These are phyloP conservation scores for Orchesella flavescens DNA, from an alignment of 2,888 invertebrate species.

Conservation along the genomic window DNA sequence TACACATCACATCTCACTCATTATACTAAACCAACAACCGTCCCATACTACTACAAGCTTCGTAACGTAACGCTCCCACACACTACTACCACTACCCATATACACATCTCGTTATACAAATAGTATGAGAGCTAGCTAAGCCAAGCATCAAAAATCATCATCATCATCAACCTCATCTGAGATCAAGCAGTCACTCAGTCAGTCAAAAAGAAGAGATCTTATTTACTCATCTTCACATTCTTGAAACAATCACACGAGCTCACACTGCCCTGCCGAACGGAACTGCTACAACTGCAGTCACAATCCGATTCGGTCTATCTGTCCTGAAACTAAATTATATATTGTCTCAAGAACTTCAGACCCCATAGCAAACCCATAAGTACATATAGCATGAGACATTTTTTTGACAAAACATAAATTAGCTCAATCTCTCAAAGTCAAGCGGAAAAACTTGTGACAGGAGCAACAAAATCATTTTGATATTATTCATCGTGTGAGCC, in stretches of 20 bases:
- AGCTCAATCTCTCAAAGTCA: conserved; percentile 47
- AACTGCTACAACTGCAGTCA: conserved; percentile 3
- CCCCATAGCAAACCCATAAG: neutral
- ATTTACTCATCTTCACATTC: conserved; percentile 67
- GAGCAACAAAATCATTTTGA: neutral
- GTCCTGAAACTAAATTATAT: conserved; percentile 9
- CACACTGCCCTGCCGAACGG: conserved; percentile 44
- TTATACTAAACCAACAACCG: conserved; percentile 58
- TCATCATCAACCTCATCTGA: conserved; percentile 61
- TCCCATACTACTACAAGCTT: conserved; percentile 41
- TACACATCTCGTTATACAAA: conserved; percentile 44
- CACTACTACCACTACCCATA: conserved; percentile 45
- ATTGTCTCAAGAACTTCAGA: neutral
- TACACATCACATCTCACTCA: conserved; percentile 62
- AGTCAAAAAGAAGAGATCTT: conserved; percentile 67
- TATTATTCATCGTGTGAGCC: neutral
- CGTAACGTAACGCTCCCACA: conserved; percentile 5
- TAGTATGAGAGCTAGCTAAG: conserved; percentile 61
- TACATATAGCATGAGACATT: conserved; percentile 5
- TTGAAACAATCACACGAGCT: conserved; percentile 66
- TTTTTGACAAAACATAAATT: conserved; percentile 56
- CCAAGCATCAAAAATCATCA: conserved; percentile 67
- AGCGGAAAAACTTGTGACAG: conserved; percentile 6
- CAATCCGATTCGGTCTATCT: conserved; percentile 47
- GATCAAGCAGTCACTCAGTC: conserved; percentile 64